Percentiles rank a stretch among this genome's conserved stretches.
Conservation (phyloP, 2,113 vertebrate species). For the Upupa epops region DNA sequence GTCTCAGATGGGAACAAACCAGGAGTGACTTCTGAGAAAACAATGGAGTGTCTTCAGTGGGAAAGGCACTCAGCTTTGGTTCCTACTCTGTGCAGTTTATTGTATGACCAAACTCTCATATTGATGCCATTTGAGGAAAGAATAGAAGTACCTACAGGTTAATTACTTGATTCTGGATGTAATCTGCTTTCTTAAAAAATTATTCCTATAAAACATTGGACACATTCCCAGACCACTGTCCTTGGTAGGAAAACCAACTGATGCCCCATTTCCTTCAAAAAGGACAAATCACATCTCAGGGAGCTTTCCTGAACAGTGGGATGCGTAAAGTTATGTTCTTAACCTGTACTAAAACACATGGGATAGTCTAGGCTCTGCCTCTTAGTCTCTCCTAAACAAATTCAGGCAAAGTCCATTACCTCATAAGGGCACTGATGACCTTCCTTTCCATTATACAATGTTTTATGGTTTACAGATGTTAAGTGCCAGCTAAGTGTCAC, state of each 20-base stretch:
- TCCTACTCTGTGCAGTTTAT: background rate
- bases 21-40: slow-evolving; percentile 22
- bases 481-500: background rate
- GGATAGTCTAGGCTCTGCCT: background rate
- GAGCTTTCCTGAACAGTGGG: background rate
- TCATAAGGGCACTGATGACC: background rate
- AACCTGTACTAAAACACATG: background rate
- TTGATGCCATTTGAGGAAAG: background rate
- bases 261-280: background rate
- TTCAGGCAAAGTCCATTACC: background rate
- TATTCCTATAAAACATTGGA: background rate
- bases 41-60: background rate
- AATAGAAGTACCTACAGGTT: background rate
- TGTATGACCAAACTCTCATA: background rate
- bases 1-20: slow-evolving; percentile 15
- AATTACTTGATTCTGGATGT: background rate
- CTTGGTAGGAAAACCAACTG: background rate
- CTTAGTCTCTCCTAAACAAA: background rate
- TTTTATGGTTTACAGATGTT: background rate
- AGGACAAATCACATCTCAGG: background rate
- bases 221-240: background rate
- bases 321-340: background rate
- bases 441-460: background rate
- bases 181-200: background rate
- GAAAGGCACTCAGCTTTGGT: background rate